Conservation (phyloP, 1,140 invertebrate species). For the Pantala flavescens region DNA sequence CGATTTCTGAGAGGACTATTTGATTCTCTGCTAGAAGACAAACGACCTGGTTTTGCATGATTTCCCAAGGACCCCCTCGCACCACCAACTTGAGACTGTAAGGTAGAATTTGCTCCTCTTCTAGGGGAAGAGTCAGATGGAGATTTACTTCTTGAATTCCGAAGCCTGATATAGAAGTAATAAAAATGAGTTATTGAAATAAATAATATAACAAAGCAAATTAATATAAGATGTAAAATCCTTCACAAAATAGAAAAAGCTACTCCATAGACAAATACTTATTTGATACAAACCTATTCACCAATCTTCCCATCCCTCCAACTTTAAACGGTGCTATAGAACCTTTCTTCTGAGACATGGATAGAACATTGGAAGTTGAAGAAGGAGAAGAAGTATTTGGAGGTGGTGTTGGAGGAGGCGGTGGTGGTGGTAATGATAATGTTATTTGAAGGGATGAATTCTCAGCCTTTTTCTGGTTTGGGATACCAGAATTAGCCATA, state of each 20-base stretch:
- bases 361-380: neutral
- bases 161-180: conserved; percentile 15
- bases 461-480: neutral
- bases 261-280: too few species aligned
- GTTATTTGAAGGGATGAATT: neutral
- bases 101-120: neutral
- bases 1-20: conserved; percentile 21
- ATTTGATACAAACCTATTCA: too few species aligned
- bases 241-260: too few species aligned
- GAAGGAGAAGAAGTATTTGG: neutral
- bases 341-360: neutral
- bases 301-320: conserved; percentile 1
- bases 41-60: conserved; percentile 18
- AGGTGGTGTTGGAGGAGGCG: neutral
- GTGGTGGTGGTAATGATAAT: neutral
- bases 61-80: neutral
- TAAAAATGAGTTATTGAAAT: too few species aligned
- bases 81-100: neutral
- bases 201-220: too few species aligned
- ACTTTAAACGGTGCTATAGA: conserved; percentile 15
- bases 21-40: conserved; percentile 17
- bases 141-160: conserved; percentile 23
- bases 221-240: too few species aligned
- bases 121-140: neutral
- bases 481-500: neutral